Base-by-base conservation (phyloP, 2,113 vertebrate species). In the Tachysurus vachellii region DNA sequence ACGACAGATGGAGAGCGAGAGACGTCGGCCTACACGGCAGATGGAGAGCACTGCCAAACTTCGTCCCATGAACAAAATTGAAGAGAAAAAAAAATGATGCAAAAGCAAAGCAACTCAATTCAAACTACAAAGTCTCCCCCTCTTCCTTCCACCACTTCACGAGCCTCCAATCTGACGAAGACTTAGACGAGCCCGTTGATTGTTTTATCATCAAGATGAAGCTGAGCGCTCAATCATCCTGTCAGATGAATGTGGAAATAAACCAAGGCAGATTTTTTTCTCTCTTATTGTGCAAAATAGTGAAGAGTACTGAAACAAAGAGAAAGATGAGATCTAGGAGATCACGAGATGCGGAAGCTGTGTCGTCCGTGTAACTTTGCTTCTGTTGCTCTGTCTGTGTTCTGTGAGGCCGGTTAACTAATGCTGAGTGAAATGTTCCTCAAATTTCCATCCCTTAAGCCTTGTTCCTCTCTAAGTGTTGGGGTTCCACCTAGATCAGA, bases 131-230 rank as follows among this genome's bases (percentile, higher is more conserved):
- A 59, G 31, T 9, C 8, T 44, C 56, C 28, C 10, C 31, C 56
- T 31, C 36, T 0, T 56, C 77, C 77, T 80, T 80, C 53, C 56
- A 42, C 42, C 79, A 61, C 31, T 81, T 81, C 31, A 61, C 42
- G 19, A 81, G 19, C 11, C 79, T 61, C 57, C 56, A 61, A 61
- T 36, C 44, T 81, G 79, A 81, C 42, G 79, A 81, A 81, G 79
- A 61, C 79, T 42, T 42, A 61, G 79, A 81, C 56, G 56, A 61
- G 56, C 56, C 26, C 8, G 21, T 10, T 44, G 56, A 81, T 81
- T 81, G 79, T 81, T 31, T 81, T 81, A 83, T 68, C 61, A 83
- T 83, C 61, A 50, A n/a, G 64, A 68, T 23, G 64, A 70, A 54
- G 61, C 47, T 36, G n/a, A 17, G 17, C 17, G 47, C 61, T 83